Evolutionary conservation across 1,140 invertebrate species (phyloP).

Genomic region (Leptopilina boulardi): DNA sequence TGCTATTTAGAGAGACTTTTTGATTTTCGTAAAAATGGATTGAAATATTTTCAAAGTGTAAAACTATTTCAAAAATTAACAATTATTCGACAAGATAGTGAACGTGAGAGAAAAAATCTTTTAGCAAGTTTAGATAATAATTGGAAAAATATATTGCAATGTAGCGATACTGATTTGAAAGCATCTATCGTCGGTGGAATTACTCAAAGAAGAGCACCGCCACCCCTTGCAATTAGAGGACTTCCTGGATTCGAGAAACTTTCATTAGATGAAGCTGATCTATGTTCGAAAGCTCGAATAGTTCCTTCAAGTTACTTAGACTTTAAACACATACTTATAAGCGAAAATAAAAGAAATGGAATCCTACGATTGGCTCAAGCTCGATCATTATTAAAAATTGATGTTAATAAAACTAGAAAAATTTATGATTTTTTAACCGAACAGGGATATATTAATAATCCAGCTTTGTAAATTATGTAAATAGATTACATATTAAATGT

Average conservation of each 20-base stretch:
- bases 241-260: slow-evolving; percentile 88
- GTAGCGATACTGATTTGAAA: slow-evolving; percentile 39
- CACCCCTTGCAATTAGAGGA: slow-evolving; percentile 85
- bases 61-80: slow-evolving; percentile 78
- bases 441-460: slow-evolving; percentile 83
- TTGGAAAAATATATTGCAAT: slow-evolving; percentile 64
- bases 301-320: slow-evolving; percentile 87
- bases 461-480: slow-evolving; percentile 55
- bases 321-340: slow-evolving; percentile 84
- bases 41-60: slow-evolving; percentile 82
- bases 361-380: slow-evolving; percentile 87
- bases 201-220: slow-evolving; percentile 71
- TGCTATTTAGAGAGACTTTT: slow-evolving; percentile 80
- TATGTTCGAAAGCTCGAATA: slow-evolving; percentile 86
- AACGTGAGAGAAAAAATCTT: slow-evolving; percentile 78
- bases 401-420: slow-evolving; percentile 95
- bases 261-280: slow-evolving; percentile 82
- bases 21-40: slow-evolving; percentile 83
- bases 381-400: slow-evolving; percentile 89
- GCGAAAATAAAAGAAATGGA: slow-evolving; percentile 85
- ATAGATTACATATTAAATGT: not conserved
- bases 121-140: slow-evolving; percentile 72
- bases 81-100: slow-evolving; percentile 79
- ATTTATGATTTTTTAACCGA: slow-evolving; percentile 89
- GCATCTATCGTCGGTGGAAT: slow-evolving; percentile 34